Evolutionary conservation across 2,888 invertebrate species (phyloP).

Genomic region (Ophioninae sp.): DNA sequence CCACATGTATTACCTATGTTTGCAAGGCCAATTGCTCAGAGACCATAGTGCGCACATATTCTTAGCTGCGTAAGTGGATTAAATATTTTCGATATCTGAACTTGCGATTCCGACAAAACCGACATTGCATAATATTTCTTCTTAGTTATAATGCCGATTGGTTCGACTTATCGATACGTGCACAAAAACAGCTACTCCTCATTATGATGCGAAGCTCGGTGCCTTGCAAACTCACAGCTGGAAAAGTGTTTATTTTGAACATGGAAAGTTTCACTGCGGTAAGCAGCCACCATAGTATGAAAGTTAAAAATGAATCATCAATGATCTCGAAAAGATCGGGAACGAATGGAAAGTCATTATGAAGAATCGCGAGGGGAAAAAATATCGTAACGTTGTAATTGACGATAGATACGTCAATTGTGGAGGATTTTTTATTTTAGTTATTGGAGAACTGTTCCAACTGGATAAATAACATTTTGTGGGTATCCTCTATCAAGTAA

Average conservation of each 20-base stretch:
- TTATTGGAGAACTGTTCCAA: too few relatives aligned
- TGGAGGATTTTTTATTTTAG: too few relatives aligned
- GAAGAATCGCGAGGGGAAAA: background rate
- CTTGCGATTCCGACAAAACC: background rate
- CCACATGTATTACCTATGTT: conserved; percentile 55
- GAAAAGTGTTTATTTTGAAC: conserved; percentile 41
- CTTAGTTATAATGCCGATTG: conserved; percentile 40
- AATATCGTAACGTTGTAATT: too few relatives aligned
- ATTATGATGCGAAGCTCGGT: conserved; percentile 47
- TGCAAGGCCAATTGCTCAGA: conserved; percentile 58
- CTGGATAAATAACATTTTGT: too few relatives aligned
- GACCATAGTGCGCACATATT: conserved; percentile 56
- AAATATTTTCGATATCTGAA: background rate
- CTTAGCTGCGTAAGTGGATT: conserved; percentile 45
- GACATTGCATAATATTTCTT: background rate
- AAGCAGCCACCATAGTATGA: background rate
- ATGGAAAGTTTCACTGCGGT: conserved; percentile 43
- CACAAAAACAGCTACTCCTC: conserved; percentile 19
- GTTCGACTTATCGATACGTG: conserved; percentile 27
- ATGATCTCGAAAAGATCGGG: background rate
- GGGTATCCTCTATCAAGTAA: too few relatives aligned
- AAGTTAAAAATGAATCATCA: background rate
- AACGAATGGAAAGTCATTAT: background rate
- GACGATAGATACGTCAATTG: too few relatives aligned
- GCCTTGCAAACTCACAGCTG: conserved; percentile 46